phyloP scores from a whole-genome alignment of 2,113 vertebrate species.

The Bothrops jararaca region DNA sequence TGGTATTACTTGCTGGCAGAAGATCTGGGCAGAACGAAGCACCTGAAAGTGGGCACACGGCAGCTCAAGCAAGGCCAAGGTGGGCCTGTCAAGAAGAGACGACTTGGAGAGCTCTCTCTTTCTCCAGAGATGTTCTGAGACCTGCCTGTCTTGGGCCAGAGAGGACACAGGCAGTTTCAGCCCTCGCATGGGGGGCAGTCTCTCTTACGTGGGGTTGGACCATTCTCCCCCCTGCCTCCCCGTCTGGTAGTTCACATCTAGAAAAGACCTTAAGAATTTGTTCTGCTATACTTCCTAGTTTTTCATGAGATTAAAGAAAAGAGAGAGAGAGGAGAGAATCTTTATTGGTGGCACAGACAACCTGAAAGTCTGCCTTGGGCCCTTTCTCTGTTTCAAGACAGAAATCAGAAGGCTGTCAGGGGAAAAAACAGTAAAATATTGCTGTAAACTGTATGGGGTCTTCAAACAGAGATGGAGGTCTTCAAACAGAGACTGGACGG shows the following conservation, averaged over 20 bases:
- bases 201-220: background rate
- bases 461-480: no score
- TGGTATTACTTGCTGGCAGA: conserved; percentile 89
- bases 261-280: background rate
- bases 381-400: background rate
- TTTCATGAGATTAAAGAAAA: background rate
- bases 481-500: no score
- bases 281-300: background rate
- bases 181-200: background rate
- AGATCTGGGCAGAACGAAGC: conserved; percentile 84
- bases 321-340: background rate
- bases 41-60: conserved; percentile 80
- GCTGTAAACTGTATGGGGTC: background rate
- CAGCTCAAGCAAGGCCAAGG: conserved; percentile 60
- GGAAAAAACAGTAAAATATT: background rate
- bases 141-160: background rate
- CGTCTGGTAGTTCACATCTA: background rate
- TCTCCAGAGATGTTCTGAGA: background rate
- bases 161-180: background rate
- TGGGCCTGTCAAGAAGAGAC: background rate
- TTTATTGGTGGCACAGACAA: background rate
- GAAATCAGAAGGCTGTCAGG: background rate
- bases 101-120: background rate
- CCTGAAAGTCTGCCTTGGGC: background rate
- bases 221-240: background rate